Evolutionary conservation across 1,140 invertebrate species (phyloP).

Genomic region (Andrena cerasifolii): DNA sequence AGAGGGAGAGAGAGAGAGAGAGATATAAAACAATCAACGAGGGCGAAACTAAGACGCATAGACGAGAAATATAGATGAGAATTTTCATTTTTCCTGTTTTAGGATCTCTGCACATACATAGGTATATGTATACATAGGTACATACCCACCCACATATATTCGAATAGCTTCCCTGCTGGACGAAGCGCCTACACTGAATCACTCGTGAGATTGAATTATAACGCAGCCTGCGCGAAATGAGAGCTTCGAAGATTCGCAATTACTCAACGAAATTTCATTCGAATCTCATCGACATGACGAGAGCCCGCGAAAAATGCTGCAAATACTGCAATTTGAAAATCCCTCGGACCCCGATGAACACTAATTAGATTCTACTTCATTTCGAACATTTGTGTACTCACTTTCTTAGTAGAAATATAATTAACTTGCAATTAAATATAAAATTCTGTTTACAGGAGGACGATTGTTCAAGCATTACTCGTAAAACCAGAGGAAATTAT

Average conservation of each 20-base stretch:
- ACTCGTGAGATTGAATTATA: slow-evolving; percentile 47
- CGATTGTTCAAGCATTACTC: no score
- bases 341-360: not conserved
- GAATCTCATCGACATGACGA: slow-evolving; percentile 36
- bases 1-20: no score
- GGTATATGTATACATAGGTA: no score
- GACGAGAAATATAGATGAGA: not conserved
- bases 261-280: slow-evolving; percentile 60
- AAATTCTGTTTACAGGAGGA: no score
- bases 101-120: no score
- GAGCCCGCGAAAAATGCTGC: slow-evolving; percentile 31
- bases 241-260: slow-evolving; percentile 57
- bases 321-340: slow-evolving; percentile 3
- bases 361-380: not conserved
- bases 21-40: no score
- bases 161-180: not conserved
- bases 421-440: no score
- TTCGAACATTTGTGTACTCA: no score
- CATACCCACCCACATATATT: no score
- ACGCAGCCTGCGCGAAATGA: slow-evolving; percentile 23
- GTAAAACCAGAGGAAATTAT: no score
- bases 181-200: not conserved
- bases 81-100: not conserved
- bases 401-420: not conserved
- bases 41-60: no score